phyloP scores from a whole-genome alignment of 2,113 vertebrate genomes.

The Rhinichthys klamathensis region DNA sequence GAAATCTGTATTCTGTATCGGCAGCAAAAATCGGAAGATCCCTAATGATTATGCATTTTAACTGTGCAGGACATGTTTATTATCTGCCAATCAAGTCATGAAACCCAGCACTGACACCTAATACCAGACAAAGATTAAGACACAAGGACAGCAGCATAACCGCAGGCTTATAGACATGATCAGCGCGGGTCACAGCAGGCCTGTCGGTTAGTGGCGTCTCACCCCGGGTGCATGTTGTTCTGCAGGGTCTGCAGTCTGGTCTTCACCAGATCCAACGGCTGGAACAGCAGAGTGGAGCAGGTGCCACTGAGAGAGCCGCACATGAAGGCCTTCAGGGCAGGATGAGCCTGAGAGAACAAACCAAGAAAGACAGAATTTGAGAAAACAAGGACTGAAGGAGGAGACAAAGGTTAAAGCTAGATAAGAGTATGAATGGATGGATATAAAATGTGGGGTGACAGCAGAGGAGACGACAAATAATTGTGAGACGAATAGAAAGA shows the following conservation, averaged over 20 bases:
- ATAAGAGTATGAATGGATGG: background rate
- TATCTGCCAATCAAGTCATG: background rate
- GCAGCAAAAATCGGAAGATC: too few species aligned
- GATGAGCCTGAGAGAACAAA: slow-evolving; percentile 81
- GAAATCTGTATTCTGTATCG: too few species aligned
- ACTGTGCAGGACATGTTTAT: background rate
- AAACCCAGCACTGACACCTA: background rate
- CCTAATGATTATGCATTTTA: background rate
- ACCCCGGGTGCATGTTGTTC: slow-evolving; percentile 77
- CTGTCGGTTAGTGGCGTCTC: slow-evolving; percentile 29
- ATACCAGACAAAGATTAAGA: background rate
- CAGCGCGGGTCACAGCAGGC: background rate
- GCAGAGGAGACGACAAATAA: background rate
- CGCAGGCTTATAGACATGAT: background rate
- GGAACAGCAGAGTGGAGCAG: slow-evolving; percentile 94
- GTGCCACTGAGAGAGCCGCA: slow-evolving; percentile 95
- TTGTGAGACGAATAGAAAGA: background rate
- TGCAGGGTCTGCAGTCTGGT: slow-evolving; percentile 90
- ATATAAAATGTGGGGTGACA: background rate
- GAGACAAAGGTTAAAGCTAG: background rate
- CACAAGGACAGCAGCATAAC: background rate
- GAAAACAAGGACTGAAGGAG: background rate
- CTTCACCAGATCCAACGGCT: slow-evolving; percentile 94
- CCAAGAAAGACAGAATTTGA: background rate
- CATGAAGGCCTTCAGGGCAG: slow-evolving; percentile 92